Conservation (phyloP, 2,113 vertebrate species). For the Sylvilagus bachmani region DNA sequence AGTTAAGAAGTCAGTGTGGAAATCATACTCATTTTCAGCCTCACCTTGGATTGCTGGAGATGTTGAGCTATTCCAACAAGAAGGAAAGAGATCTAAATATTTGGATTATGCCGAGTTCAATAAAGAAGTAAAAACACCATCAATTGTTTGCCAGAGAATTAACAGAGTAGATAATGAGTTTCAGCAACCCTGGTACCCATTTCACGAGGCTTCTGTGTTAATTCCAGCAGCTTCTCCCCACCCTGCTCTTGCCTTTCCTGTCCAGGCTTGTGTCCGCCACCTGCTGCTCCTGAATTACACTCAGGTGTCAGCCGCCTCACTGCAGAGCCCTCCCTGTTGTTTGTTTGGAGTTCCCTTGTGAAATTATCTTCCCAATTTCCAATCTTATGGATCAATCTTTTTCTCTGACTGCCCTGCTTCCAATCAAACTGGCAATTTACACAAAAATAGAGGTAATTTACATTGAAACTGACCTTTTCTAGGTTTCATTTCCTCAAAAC, state of each 20-base stretch:
- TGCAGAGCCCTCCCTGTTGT: neutral
- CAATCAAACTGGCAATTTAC: neutral
- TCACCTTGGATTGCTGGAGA: neutral
- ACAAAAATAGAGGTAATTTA: neutral
- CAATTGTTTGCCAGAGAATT: neutral
- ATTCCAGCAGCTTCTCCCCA: neutral
- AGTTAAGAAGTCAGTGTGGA: neutral
- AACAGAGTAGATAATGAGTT: neutral
- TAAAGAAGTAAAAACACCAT: neutral
- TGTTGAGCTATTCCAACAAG: neutral
- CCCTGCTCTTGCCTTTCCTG: neutral
- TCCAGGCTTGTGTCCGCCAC: neutral
- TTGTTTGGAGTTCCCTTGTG: neutral
- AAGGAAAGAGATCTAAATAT: neutral
- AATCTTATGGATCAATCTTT: neutral
- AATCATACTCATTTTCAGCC: neutral
- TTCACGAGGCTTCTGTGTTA: neutral
- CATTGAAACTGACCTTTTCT: neutral
- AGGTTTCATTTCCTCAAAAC: neutral
- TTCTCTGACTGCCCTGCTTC: neutral
- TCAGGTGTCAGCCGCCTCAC: neutral
- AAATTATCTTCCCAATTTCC: neutral
- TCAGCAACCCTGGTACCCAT: neutral
- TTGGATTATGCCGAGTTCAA: neutral
- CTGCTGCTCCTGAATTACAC: too few relatives aligned